A percentile compares a stretch with the other conserved stretches of the same genome.
Evolutionary conservation across 1,140 invertebrate species (phyloP).

Genomic region (Drosophila chauvacae): DNA sequence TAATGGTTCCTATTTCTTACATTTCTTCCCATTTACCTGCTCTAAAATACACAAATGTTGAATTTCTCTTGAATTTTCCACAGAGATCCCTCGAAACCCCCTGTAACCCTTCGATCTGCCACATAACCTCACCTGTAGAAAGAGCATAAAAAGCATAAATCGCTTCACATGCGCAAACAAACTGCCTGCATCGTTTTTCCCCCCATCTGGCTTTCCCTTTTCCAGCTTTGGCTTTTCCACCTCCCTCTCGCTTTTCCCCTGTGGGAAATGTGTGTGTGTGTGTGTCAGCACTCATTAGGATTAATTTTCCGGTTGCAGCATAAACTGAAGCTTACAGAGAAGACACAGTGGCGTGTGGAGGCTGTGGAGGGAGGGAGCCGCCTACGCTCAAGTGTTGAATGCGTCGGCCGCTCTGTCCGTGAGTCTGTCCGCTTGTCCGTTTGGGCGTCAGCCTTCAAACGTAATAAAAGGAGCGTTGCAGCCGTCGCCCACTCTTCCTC

Average conservation of each 20-base stretch:
- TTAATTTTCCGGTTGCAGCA: slow-evolving; percentile 82
- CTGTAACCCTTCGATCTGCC: background rate
- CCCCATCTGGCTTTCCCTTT: slow-evolving; percentile 5
- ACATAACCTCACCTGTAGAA: slow-evolving; percentile 1
- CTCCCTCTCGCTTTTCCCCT: background rate
- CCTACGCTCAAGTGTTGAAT: slow-evolving; percentile 65
- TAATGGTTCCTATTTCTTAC: background rate
- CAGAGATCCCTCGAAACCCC: background rate
- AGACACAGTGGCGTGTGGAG: slow-evolving; percentile 23
- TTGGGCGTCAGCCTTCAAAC: slow-evolving; percentile 67
- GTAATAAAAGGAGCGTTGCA: slow-evolving; percentile 60
- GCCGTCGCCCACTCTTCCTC: background rate
- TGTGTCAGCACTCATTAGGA: slow-evolving; percentile 81
- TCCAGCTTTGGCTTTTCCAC: slow-evolving; percentile 24
- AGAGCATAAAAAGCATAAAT: slow-evolving; percentile 69
- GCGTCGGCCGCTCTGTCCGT: slow-evolving; percentile 34
- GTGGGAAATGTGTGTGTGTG: slow-evolving; percentile 32
- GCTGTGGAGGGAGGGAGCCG: background rate
- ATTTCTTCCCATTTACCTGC: fast-evolving
- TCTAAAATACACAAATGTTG: background rate
- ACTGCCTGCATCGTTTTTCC: slow-evolving; percentile 31
- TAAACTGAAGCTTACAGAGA: slow-evolving; percentile 76
- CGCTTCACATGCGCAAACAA: slow-evolving; percentile 74
- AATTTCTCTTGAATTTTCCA: background rate
- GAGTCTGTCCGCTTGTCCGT: slow-evolving; percentile 50